Conservation (phyloP, 2,797 vertebrate species). For the Apogon talboti region DNA sequence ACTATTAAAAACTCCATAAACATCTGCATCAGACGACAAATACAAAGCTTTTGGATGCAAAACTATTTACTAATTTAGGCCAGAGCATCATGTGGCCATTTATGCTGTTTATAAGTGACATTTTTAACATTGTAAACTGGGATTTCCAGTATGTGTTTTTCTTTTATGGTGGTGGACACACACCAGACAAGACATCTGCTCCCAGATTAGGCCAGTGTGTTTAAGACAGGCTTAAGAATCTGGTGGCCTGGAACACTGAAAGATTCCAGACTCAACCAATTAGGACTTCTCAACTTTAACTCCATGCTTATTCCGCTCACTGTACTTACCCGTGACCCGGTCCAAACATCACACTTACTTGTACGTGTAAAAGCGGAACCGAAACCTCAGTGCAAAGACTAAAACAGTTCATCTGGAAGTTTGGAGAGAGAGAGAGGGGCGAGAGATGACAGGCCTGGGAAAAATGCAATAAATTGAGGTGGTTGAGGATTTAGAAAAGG, state of each 20-base stretch:
- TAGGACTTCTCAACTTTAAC: conserved; percentile 71
- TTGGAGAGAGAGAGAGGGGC: conserved; percentile 17
- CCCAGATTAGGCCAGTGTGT: conserved; percentile 79
- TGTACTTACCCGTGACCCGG: conserved; percentile 33
- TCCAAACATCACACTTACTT: conserved; percentile 14
- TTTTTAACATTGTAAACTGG: conserved; percentile 9
- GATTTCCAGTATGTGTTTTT: conserved; percentile 36
- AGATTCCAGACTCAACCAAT: conserved; percentile 80
- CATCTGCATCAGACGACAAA: background rate
- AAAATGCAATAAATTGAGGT: conserved; percentile 29
- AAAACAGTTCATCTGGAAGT: background rate
- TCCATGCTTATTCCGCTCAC: conserved; percentile 48
- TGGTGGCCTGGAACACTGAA: conserved; percentile 76
- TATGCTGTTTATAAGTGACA: background rate
- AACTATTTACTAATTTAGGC: background rate
- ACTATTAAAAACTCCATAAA: no score
- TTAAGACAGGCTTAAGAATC: conserved; percentile 81
- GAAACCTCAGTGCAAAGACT: background rate
- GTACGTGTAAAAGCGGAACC: background rate
- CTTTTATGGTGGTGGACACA: conserved; percentile 56
- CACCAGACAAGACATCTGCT: conserved; percentile 80
- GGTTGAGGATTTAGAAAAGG: conserved; percentile 40
- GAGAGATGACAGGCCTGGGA: conserved; percentile 25
- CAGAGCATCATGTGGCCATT: background rate
- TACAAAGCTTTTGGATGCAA: background rate